phyloP scores from a whole-genome alignment of 2,797 vertebrate species.

The Rhadinocentrus ornatus region DNA sequence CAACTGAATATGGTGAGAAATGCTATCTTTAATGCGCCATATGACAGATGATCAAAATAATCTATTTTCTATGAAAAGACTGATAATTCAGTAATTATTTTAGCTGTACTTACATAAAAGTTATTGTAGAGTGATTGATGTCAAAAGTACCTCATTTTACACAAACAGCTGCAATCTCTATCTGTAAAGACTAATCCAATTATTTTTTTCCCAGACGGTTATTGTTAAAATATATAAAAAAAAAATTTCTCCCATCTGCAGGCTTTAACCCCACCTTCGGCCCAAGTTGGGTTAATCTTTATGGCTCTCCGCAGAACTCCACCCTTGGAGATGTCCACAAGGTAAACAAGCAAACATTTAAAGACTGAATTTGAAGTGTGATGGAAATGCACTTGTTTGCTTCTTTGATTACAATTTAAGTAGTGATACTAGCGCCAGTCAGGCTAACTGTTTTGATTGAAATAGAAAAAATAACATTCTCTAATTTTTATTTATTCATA shows the following conservation, averaged over 20 bases:
- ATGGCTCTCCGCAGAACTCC: conserved; percentile 90
- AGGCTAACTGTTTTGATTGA: no score
- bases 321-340: conserved; percentile 87
- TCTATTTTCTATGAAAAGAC: not conserved
- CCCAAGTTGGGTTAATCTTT: conserved; percentile 91
- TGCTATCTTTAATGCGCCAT: no score
- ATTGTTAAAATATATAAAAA: not conserved
- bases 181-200: no score
- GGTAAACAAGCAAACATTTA: conserved; percentile 44
- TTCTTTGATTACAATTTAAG: not conserved
- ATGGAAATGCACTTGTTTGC: not conserved
- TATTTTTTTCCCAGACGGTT: not conserved
- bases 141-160: not conserved
- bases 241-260: conserved; percentile 35
- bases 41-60: no score
- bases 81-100: not conserved
- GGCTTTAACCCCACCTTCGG: conserved; percentile 95
- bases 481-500: not conserved
- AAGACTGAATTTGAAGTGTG: not conserved
- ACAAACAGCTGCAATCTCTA: not conserved
- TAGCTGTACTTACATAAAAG: not conserved
- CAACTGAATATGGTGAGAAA: no score
- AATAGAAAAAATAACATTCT: no score
- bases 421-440: not conserved
- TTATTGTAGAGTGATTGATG: not conserved